phyloP scores from a whole-genome alignment of 2,797 vertebrate genomes.

The Tenualosa thibaudeaui region DNA sequence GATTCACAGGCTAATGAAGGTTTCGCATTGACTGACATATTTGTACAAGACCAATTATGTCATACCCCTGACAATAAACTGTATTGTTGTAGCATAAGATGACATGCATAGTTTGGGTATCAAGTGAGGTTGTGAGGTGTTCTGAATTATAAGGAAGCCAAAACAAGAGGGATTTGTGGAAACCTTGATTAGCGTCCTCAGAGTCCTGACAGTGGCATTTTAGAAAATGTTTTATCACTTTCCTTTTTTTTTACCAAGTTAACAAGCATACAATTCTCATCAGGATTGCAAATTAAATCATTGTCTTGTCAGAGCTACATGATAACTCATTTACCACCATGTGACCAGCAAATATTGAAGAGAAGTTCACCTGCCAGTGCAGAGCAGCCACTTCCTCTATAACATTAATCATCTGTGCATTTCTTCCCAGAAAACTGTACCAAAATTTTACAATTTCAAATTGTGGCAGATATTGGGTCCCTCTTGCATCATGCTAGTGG shows the following conservation, averaged over 20 bases:
- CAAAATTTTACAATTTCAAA: slow-evolving; percentile 17
- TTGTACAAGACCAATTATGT: slow-evolving; percentile 65
- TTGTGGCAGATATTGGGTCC: slow-evolving; percentile 43
- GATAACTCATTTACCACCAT: slow-evolving; percentile 2
- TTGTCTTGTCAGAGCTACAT: slow-evolving; percentile 16
- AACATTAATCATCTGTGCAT: background rate
- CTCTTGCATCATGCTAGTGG: slow-evolving; percentile 32
- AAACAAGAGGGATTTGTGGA: slow-evolving; percentile 13
- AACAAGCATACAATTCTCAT: slow-evolving; percentile 29
- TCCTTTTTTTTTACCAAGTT: slow-evolving; percentile 39
- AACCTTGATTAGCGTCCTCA: slow-evolving; percentile 26
- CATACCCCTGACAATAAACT: slow-evolving; percentile 44
- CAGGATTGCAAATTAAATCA: slow-evolving; percentile 27
- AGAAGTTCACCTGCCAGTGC: background rate
- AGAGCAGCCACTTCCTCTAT: background rate
- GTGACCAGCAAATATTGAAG: background rate
- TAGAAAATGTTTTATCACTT: background rate
- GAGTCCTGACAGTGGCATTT: background rate
- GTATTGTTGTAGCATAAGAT: slow-evolving; percentile 52
- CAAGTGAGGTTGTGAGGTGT: slow-evolving; percentile 23
- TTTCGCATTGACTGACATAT: slow-evolving; percentile 58
- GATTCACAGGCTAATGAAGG: slow-evolving; percentile 57
- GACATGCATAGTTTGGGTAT: slow-evolving; percentile 53
- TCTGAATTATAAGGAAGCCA: slow-evolving; percentile 26
- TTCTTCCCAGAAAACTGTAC: background rate